These are phyloP conservation scores for Agrotis ipsilon DNA, from an alignment of 2,888 invertebrate species.

Conservation along the genomic window DNA sequence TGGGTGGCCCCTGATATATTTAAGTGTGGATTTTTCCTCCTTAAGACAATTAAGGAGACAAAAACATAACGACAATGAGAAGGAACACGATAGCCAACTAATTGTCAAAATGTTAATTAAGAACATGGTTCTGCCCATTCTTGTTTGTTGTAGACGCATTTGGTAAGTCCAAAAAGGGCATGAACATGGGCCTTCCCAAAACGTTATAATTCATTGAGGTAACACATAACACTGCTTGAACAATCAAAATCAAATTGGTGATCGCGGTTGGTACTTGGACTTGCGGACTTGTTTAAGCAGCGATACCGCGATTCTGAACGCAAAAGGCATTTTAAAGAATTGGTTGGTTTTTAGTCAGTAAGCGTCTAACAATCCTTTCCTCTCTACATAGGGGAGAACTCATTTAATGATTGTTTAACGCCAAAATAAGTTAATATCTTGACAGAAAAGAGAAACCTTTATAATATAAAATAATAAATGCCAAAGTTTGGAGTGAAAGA, in stretches of 20 bases:
- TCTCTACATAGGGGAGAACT: too few relatives aligned
- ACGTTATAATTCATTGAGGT: not conserved
- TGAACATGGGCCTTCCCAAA: not conserved
- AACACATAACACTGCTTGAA: not conserved
- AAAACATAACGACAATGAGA: slow-evolving; percentile 33
- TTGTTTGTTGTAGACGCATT: slow-evolving; percentile 3
- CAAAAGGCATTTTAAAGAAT: too few relatives aligned
- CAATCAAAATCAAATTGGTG: not conserved
- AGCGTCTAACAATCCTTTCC: too few relatives aligned
- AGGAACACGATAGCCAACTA: not conserved
- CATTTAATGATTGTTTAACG: too few relatives aligned
- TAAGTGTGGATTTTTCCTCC: slow-evolving; percentile 23
- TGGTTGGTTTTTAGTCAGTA: too few relatives aligned
- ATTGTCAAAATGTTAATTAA: slow-evolving; percentile 18
- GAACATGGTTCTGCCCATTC: slow-evolving; percentile 17
- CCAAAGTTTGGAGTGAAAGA: too few relatives aligned
- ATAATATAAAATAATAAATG: too few relatives aligned
- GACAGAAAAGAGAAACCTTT: not conserved
- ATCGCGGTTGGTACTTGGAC: not conserved
- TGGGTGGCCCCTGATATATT: not conserved
- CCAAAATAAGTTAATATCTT: not conserved
- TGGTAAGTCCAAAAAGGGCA: not conserved
- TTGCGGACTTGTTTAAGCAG: too few relatives aligned
- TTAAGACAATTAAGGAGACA: slow-evolving; percentile 9
- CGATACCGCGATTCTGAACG: too few relatives aligned